Conservation (phyloP, 2,888 invertebrate genomes). For the Lithophane ornitopus region DNA sequence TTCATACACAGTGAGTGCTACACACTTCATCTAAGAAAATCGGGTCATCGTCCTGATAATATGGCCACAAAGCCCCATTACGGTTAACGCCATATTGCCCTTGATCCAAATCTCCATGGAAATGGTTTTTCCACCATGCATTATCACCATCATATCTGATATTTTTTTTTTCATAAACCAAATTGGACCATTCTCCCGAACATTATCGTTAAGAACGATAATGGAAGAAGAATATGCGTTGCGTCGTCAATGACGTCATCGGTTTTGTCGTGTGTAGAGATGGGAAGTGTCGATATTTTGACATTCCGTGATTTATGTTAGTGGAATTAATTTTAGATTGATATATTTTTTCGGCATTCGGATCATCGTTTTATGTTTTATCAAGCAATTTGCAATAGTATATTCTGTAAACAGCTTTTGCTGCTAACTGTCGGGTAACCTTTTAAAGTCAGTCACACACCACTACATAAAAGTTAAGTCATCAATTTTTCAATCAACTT, state of each 20-base stretch:
- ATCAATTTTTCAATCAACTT: background rate
- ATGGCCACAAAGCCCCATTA: slow-evolving; percentile 5
- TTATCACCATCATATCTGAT: slow-evolving; percentile 28
- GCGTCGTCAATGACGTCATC: slow-evolving; percentile 60
- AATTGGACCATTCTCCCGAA: slow-evolving; percentile 47
- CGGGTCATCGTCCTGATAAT: background rate
- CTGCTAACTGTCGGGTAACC: background rate
- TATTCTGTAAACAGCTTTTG: background rate
- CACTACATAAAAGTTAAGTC: no score
- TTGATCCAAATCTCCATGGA: slow-evolving; percentile 41
- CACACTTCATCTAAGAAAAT: background rate
- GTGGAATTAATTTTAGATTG: background rate
- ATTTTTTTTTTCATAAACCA: slow-evolving; percentile 60
- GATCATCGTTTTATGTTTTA: background rate
- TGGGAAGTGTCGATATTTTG: slow-evolving; percentile 28
- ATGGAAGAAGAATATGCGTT: slow-evolving; percentile 60
- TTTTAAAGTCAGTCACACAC: background rate
- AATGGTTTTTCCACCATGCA: slow-evolving; percentile 30
- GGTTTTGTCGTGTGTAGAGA: slow-evolving; percentile 31
- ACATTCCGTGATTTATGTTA: background rate
- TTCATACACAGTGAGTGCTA: background rate
- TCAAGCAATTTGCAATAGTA: background rate
- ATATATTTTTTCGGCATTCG: background rate
- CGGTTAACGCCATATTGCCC: slow-evolving; percentile 11
- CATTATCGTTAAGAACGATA: slow-evolving; percentile 63